Conservation (phyloP, 1,140 invertebrate species). For the Daktulosphaira vitifoliae region DNA sequence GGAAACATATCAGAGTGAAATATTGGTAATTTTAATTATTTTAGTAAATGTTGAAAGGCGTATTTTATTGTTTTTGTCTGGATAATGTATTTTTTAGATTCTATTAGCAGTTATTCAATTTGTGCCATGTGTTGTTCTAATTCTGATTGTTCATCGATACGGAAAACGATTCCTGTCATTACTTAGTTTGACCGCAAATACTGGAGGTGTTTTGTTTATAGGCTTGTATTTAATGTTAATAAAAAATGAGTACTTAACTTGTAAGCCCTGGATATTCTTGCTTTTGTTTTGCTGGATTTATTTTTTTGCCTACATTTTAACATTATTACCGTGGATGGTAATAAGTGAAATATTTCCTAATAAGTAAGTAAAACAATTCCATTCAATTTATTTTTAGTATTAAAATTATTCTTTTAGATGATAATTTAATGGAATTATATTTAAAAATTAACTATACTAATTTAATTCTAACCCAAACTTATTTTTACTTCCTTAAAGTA, state of each 20-base stretch:
- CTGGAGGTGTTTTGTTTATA: not conserved
- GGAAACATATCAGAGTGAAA: no score
- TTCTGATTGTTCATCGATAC: slow-evolving; percentile 4
- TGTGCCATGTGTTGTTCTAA: not conserved
- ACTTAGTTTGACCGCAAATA: not conserved
- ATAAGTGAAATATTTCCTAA: slow-evolving; percentile 38
- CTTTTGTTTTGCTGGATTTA: slow-evolving; percentile 28
- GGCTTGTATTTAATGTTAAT: slow-evolving; percentile 4
- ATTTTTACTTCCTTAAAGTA: no score
- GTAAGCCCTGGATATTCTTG: slow-evolving; percentile 28
- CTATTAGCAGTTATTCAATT: not conserved
- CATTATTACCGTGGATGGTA: slow-evolving; percentile 37
- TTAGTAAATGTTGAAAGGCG: no score
- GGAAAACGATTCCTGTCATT: slow-evolving; percentile 25
- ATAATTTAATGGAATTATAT: no score
- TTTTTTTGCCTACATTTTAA: slow-evolving; percentile 36
- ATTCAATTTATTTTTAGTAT: no score
- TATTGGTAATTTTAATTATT: no score
- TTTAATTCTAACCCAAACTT: no score
- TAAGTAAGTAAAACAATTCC: no score
- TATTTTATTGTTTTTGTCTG: no score
- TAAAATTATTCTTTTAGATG: not conserved
- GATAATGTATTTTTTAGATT: no score
- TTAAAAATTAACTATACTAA: no score
- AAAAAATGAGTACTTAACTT: not conserved